Base-by-base conservation (phyloP, 1,140 invertebrate genomes). In the Danaus melanippus region DNA sequence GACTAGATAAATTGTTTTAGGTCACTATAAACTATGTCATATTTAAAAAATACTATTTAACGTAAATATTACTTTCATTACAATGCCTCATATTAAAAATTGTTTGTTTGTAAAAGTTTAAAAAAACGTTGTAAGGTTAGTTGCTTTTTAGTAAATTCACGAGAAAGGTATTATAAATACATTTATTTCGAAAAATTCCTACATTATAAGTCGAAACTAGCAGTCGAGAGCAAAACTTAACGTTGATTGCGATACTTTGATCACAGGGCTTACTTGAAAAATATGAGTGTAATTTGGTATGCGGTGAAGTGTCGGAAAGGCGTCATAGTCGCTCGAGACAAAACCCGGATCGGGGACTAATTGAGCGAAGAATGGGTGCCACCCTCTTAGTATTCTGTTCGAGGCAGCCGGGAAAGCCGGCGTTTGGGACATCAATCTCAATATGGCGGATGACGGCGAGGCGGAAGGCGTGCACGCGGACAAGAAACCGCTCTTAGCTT, bases 371-470 rank as follows among this genome's bases (percentile, higher is more conserved):
- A 76, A 77, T 76, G 71, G 76, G 62, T 52, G 57, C 63, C 56
- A 68, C 63, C 70, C 69, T 68, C 69, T 84, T 84, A 77, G 79
- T 84, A 84, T 84, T 82, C 80, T 63, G 71, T 64, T 51, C 66
- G 69, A 59, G 67, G 52, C 59, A 49, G 68, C 49, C 47, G 52
- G 56, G 53, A 61, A 47, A 64, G 60, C 60, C 64, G 57, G 64
- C 78, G 78, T 71, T 76, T 56, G 51, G 73, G 71, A 77, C 80
- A 84, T 84, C 80, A 84, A 84, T 84, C 80, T 84, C 80, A 84
- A 81, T 84, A 79, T 68, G 66, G 61, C 56, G 59, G 75, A 81
- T 82, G 80, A 84, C 80, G 78, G 66, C 66, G 58, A 54, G 67
- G 62, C 76, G 77, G 74, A 76, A 79, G 76, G 59, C 69, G 65